phyloP scores from a whole-genome alignment of 2,113 vertebrate species.

The Brienomyrus longianalis region DNA sequence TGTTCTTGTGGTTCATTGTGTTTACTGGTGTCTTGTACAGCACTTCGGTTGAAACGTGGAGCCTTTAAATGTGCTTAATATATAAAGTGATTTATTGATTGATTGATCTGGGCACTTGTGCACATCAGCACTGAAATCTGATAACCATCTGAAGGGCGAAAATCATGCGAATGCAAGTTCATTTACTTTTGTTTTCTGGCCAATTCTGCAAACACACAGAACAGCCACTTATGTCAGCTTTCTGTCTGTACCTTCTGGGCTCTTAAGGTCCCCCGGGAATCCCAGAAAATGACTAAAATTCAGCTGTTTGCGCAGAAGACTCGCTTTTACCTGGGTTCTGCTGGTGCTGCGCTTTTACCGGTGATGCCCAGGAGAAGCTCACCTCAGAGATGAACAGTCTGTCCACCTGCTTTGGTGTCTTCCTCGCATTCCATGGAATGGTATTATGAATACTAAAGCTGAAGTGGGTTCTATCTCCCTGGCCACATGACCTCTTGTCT shows the following conservation, averaged over 20 bases:
- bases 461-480: not conserved
- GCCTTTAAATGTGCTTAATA: not conserved
- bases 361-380: not conserved
- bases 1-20: not conserved
- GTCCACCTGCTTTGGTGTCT: not conserved
- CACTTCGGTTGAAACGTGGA: not conserved
- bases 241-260: not conserved
- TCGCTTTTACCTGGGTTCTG: not conserved
- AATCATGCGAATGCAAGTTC: not conserved
- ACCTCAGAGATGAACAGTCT: not conserved
- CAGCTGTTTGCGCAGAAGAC: not conserved
- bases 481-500: not conserved
- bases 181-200: not conserved
- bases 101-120: not conserved
- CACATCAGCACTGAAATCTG: not conserved
- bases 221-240: not conserved
- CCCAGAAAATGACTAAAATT: not conserved
- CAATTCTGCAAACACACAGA: not conserved
- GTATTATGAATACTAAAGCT: constrained; percentile 3
- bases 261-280: not conserved
- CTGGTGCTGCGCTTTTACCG: not conserved
- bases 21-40: not conserved
- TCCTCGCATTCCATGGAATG: not conserved
- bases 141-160: not conserved
- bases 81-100: not conserved